Conservation (phyloP, 2,113 vertebrate genomes). For the Pandion haliaetus region DNA sequence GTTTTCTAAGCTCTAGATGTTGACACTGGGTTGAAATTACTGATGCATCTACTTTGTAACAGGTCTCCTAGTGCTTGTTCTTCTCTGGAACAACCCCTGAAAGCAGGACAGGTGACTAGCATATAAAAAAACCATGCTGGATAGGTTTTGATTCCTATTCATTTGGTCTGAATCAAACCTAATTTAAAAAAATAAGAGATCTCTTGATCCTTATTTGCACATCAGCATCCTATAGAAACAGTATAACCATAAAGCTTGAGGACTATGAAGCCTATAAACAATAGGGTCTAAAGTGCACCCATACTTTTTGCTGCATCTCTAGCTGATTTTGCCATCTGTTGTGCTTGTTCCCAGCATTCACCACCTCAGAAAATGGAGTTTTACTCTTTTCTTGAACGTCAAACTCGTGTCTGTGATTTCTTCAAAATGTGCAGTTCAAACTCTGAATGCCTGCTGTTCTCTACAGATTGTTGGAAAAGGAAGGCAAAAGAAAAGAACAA, state of each 20-base stretch:
- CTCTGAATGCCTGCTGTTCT: not conserved
- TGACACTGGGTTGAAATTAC: not conserved
- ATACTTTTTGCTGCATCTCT: not conserved
- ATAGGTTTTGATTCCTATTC: not conserved
- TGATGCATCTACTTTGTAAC: not conserved
- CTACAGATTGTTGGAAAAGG: not conserved
- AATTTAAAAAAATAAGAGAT: not conserved
- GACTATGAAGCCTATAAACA: not conserved
- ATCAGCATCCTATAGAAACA: not conserved
- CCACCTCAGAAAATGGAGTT: not conserved
- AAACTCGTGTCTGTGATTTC: not conserved
- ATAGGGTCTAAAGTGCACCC: not conserved
- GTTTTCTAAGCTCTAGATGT: not conserved
- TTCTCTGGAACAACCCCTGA: not conserved
- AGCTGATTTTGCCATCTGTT: not conserved
- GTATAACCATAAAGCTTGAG: not conserved
- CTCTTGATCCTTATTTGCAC: not conserved
- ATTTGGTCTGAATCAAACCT: not conserved
- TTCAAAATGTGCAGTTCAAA: not conserved
- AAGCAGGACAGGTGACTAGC: not conserved
- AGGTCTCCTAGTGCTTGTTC: not conserved
- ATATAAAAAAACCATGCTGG: rapidly evolving
- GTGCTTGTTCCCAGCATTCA: not conserved
- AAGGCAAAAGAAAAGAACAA: not conserved
- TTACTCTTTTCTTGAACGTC: not conserved